Base-by-base conservation (phyloP, 2,113 vertebrate species). In the Otus sunia region DNA sequence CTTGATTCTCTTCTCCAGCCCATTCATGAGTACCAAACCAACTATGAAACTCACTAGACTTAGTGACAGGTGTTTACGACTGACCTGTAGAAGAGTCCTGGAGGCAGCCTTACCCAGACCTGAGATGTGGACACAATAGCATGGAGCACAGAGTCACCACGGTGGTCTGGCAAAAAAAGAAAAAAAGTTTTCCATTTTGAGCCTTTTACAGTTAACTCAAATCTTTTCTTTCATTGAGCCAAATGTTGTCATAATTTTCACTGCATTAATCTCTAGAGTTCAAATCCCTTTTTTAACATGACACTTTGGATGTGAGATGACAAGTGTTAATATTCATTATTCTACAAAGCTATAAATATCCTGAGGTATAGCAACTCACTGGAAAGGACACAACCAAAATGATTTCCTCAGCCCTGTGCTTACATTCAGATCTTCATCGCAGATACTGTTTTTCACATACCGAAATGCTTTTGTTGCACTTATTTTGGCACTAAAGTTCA, bases 261-360 rank as follows among this genome's bases (percentile, higher is more conserved):
- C 63, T 83, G 89, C 91, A 86, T 90, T 97, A 96, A 96, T 95
- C 94, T 95, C 94, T 89, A 67, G 89, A 96, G 91, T 92, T 95
- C 91, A 96, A 96, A 96, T 92, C 90, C 88, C 83, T 69, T 91
- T 96, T 97, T 94, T 85, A 94, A 96, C 71, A 71, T 71, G 92
- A 90, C 92, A 90, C 84, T 95, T 92, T 94, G 86, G 79, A 94
- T 94, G 62, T 83, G 89, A 95, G 87, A 92, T 95, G 95, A 96
- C 92, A 96, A 94, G 92, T 92, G 96, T 96, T 97, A 97, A 97
- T 97, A 97, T 96, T 96, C 91, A 96, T 97, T 95, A 95, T 94
- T 95, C 91, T 69, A 68, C 55, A 71, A 79, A 87, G 87, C 91
- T 96, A 92, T 97, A 96, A 97, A 96, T 94, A 97, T 67, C 84